Evolutionary conservation across 2,797 vertebrate species (phyloP).

Genomic region (Phaenicophaeus curvirostris): DNA sequence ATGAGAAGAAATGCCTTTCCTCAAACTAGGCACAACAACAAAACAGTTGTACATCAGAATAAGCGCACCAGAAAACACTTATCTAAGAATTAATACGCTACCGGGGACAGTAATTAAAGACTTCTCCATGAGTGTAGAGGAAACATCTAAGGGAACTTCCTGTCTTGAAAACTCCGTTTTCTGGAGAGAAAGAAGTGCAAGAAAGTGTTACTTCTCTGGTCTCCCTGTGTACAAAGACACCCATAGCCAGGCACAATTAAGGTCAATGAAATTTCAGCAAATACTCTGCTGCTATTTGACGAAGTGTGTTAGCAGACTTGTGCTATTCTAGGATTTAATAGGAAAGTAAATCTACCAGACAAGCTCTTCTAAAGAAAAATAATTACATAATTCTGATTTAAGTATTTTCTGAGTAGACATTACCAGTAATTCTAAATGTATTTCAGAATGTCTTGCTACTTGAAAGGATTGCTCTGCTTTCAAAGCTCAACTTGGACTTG

Average conservation of each 20-base stretch:
- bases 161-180: not conserved
- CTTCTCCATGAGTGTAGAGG: not conserved
- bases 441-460: slow-evolving; percentile 16
- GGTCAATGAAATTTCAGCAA: not conserved
- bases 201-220: rapidly evolving
- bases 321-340: not conserved
- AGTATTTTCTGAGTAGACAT: not conserved
- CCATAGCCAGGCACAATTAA: not conserved
- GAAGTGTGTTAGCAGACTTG: not conserved
- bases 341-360: not conserved
- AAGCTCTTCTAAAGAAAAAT: slow-evolving; percentile 29
- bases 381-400: slow-evolving; percentile 25
- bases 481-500: not conserved
- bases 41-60: not conserved
- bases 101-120: not conserved
- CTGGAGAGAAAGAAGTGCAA: not conserved
- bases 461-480: slow-evolving; percentile 3
- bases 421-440: slow-evolving; percentile 23
- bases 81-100: not conserved
- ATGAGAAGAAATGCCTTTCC: not conserved
- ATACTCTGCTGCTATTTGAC: not conserved
- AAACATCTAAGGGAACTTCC: not conserved
- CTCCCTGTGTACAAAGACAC: not conserved
- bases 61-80: not conserved
- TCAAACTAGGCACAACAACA: not conserved